Base-by-base conservation (phyloP, 2,113 vertebrate species). In the Poeciliopsis turrubarensis region DNA sequence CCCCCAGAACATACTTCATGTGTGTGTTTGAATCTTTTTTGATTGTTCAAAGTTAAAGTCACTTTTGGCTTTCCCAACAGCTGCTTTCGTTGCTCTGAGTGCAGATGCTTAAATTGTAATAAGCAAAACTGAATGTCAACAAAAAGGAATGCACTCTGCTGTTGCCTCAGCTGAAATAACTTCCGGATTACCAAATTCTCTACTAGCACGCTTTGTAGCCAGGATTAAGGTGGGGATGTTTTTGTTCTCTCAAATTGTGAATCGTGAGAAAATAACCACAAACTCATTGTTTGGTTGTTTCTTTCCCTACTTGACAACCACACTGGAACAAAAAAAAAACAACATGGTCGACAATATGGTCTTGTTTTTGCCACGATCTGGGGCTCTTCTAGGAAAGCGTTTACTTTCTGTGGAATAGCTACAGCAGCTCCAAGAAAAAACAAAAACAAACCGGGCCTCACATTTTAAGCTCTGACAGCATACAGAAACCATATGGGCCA, bases 321-420 rank as follows among this genome's bases (percentile, higher is more conserved):
- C n/a, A 7, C 0, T 26, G 31, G 29, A 31, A 17, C 30, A 8
- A 37, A 75, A 27, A 17, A 60, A 8, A 37, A 75, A 87, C 19
- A 22, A 57, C 17, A n/a, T 0, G 30, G 4, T 31, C 29, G 6
- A 57, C 14, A 32, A 30, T 6, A 14, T 12, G n/a, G 44, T 75
- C 68, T 72, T 27, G 25, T 19, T 83, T 80, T 72, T 13, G 4
- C 61, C 34, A 44, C 62, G 70, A 79, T 19, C 47, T 14, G 14
- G 1, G 12, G 30, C 37, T 76, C 72, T 90, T 89, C 87, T 63
- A 69, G 57, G 91, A 89, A 90, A 72, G 17, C 0, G 9, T 25
- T 32, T 3, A 10, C 54, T 74, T 83, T 86, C 70, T 60, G 7
- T 2, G 6, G 47, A 68, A 6, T 27, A 70, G 9, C 32, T 66